phyloP scores from a whole-genome alignment of 2,797 vertebrate species.

The Vipera ursinii region DNA sequence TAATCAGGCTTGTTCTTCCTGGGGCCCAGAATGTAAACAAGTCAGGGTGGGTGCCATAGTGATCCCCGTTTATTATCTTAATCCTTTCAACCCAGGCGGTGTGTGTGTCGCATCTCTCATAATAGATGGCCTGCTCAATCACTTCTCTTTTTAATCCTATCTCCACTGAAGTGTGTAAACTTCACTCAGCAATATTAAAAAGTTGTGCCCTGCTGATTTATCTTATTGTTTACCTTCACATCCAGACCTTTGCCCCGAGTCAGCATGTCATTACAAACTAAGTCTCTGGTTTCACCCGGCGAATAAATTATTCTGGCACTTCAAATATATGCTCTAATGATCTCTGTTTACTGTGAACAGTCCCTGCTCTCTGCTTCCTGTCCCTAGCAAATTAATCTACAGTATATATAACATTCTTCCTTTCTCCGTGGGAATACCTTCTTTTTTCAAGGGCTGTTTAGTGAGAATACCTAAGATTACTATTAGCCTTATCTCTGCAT shows the following conservation, averaged over 20 bases:
- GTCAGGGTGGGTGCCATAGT: slow-evolving; percentile 43
- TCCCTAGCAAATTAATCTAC: background rate
- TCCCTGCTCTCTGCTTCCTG: background rate
- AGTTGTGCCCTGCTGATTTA: background rate
- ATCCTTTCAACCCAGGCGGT: slow-evolving; percentile 58
- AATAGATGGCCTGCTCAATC: background rate
- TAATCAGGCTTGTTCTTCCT: slow-evolving; percentile 57
- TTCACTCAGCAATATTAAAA: slow-evolving; percentile 9
- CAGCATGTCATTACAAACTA: background rate
- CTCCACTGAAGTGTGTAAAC: background rate
- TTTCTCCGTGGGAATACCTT: background rate
- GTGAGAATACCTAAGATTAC: background rate
- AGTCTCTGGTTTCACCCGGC: background rate
- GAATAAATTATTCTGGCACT: slow-evolving; percentile 9
- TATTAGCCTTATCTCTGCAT: background rate
- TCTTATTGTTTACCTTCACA: background rate
- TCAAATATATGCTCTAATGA: background rate
- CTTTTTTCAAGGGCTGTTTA: background rate
- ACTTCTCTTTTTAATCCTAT: background rate
- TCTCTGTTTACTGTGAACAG: background rate
- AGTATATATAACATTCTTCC: background rate
- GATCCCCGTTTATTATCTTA: slow-evolving; percentile 60
- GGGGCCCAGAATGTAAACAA: slow-evolving; percentile 52
- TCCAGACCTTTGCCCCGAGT: background rate
- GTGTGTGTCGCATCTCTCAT: slow-evolving; percentile 40